Conservation (phyloP, 2,113 vertebrate species). For the Acrocephalus arundinaceus region DNA sequence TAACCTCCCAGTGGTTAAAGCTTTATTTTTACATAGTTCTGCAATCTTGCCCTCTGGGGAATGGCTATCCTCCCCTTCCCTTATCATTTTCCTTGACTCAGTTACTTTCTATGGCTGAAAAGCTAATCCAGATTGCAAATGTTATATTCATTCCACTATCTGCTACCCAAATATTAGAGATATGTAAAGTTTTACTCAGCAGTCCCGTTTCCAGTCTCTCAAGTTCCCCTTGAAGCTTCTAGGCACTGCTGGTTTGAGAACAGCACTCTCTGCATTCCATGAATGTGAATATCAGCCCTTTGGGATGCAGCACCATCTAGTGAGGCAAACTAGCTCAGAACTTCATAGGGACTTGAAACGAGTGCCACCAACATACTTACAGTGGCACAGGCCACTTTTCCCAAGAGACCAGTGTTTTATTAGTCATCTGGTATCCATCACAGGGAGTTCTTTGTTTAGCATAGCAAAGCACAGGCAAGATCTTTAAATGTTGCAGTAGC, state of each 20-base stretch:
- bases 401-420: not conserved
- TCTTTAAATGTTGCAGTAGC: not conserved
- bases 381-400: not conserved
- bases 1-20: not conserved
- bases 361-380: not conserved
- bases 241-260: not conserved
- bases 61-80: not conserved
- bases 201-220: not conserved
- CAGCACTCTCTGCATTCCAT: not conserved
- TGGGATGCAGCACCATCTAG: conserved; percentile 49
- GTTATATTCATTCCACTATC: not conserved
- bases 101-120: not conserved
- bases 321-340: not conserved
- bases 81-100: not conserved
- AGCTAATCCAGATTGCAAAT: not conserved
- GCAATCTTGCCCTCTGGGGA: not conserved
- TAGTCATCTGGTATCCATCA: not conserved
- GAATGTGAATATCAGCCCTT: not conserved
- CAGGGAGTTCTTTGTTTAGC: not conserved
- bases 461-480: not conserved
- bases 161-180: not conserved
- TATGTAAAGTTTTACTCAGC: not conserved
- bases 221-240: not conserved
- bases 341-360: not conserved
- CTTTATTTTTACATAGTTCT: not conserved